Percentiles rank a stretch among this genome's conserved stretches.
These are phyloP conservation scores for Sebastes taczanowskii DNA, from an alignment of 2,797 vertebrate genomes.

Conservation along the genomic window DNA sequence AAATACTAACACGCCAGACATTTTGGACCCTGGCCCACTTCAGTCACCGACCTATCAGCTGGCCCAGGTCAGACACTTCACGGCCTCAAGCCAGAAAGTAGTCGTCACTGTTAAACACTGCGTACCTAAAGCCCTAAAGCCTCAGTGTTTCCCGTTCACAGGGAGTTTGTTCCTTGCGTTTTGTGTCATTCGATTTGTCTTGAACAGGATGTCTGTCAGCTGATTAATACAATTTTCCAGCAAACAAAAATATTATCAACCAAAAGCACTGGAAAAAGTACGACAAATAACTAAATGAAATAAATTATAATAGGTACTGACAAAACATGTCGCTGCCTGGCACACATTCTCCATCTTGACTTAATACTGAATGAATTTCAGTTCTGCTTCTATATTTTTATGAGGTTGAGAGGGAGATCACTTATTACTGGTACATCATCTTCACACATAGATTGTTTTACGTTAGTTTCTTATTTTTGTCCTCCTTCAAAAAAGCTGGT, in stretches of 20 bases:
- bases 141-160: neutral
- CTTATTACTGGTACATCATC: neutral
- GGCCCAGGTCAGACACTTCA: slow-evolving; percentile 6
- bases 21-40: slow-evolving; percentile 24
- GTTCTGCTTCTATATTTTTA: neutral
- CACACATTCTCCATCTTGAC: neutral
- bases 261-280: neutral
- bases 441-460: neutral
- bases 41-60: slow-evolving; percentile 26
- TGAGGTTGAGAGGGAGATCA: neutral
- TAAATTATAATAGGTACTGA: neutral
- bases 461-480: neutral
- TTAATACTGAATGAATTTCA: neutral
- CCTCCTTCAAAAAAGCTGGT: neutral
- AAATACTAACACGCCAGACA: neutral
- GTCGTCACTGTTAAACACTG: slow-evolving; percentile 1
- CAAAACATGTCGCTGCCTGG: neutral
- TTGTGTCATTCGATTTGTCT: neutral
- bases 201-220: neutral
- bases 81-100: neutral
- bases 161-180: neutral
- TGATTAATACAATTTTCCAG: neutral
- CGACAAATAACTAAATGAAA: neutral
- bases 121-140: neutral
- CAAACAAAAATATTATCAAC: neutral